A percentile compares a stretch with the other conserved stretches of the same genome.
These are phyloP conservation scores for Tachina fera DNA, from an alignment of 2,888 invertebrate genomes.

Conservation along the genomic window DNA sequence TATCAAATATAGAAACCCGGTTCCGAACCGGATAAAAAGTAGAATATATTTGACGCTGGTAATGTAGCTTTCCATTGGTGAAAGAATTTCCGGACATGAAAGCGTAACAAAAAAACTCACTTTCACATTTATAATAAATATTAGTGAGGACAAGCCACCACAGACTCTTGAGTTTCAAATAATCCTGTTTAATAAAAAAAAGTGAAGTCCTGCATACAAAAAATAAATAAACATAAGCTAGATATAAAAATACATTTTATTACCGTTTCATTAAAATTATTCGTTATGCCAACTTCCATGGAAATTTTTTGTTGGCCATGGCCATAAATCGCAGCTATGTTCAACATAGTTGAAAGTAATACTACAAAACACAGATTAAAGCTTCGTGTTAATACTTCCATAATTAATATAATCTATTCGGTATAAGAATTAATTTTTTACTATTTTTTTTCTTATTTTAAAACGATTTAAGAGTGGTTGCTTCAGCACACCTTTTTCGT, in stretches of 20 bases:
- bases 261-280: slow-evolving; percentile 52
- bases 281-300: slow-evolving; percentile 37
- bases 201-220: too few relatives aligned
- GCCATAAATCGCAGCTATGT: slow-evolving; percentile 2
- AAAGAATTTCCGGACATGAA: too few relatives aligned
- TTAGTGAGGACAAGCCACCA: too few relatives aligned
- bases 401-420: not conserved
- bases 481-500: slow-evolving; percentile 30
- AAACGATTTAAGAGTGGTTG: not conserved
- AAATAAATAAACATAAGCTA: not conserved
- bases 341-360: slow-evolving; percentile 31
- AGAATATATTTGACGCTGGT: too few relatives aligned
- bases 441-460: slow-evolving; percentile 3
- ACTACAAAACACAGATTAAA: slow-evolving; percentile 36
- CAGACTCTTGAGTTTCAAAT: too few relatives aligned
- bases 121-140: too few relatives aligned
- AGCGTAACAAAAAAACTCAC: too few relatives aligned
- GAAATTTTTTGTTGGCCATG: slow-evolving; percentile 24
- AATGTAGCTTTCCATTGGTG: too few relatives aligned
- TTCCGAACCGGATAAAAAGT: too few relatives aligned
- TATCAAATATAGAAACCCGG: too few relatives aligned
- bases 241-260: not conserved
- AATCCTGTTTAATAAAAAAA: too few relatives aligned
- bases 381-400: slow-evolving; percentile 38
- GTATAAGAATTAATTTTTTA: slow-evolving; percentile 4